Evolutionary conservation across 2,113 vertebrate genomes (phyloP).

Genomic region (Cyphomyrus discorhynchus): DNA sequence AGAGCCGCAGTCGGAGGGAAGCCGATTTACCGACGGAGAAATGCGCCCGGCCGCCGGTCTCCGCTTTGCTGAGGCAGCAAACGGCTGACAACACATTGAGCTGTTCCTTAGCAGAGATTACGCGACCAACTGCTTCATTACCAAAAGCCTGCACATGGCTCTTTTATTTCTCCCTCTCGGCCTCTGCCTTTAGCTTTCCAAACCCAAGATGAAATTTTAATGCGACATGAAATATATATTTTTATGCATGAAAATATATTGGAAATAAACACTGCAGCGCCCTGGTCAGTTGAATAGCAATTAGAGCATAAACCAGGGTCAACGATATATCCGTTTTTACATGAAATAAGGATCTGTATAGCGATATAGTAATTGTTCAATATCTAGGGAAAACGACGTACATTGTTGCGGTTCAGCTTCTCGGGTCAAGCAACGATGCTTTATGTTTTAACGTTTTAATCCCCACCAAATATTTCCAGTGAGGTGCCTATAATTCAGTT

Average conservation of each 20-base stretch:
- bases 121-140: slow-evolving; percentile 42
- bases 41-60: slow-evolving; percentile 49
- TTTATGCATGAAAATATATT: neutral
- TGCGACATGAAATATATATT: neutral
- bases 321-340: neutral
- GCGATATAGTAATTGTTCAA: neutral
- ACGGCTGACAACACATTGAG: slow-evolving; percentile 37
- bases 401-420: neutral
- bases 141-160: slow-evolving; percentile 18
- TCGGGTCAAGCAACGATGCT: neutral
- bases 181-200: neutral
- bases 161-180: slow-evolving; percentile 3
- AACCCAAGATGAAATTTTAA: neutral
- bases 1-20: slow-evolving; percentile 54
- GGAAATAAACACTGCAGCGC: neutral
- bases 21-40: slow-evolving; percentile 34
- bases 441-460: neutral
- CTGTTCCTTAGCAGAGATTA: slow-evolving; percentile 24
- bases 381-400: neutral
- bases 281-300: neutral
- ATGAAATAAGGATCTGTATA: neutral
- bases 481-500: neutral
- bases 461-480: neutral
- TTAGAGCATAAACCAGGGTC: neutral
- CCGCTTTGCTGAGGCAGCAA: slow-evolving; percentile 59